Evolutionary conservation across 2,888 invertebrate species (phyloP), one percentile per base, ranked within the genome.

Genomic region (Bellardia pandia): DNA sequence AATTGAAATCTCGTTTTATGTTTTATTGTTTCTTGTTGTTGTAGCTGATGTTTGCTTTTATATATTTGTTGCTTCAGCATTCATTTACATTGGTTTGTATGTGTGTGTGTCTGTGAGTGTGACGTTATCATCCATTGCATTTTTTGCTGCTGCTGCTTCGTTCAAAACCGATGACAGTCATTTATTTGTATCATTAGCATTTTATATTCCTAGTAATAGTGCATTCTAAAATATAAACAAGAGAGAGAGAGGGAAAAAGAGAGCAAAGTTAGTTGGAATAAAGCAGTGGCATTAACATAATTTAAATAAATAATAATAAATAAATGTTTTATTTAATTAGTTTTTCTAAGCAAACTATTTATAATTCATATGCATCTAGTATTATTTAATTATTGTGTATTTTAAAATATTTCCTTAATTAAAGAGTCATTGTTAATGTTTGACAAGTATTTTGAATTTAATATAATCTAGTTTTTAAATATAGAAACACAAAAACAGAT

Each of bases 1-100:
- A 87, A 87, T 87, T 87, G 87, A 85, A 87, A 82, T 60, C 75
- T 78, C 78, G 72, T 80, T 86, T 79, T 60, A 80, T 84, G 37
- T 76, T 69, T 62, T 72, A 11, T 79, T 76, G 68, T 62, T 78
- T 53, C 1, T 4, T 74, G 16, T 48, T 33, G 16, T 40, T 74
- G 13, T 33, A 76, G 71, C 53, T 72, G 53, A 16, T 42, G 48
- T 53, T 51, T 37, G 14, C 48, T 30, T 72, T 72, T 33, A 2
- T 69, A 2, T 60, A 14, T 79, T 51, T 72, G 71, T 68, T 68
- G 76, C 71, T 71, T 72, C 37, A 48, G 13, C 7, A 48, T 81
- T 66, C 56, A 45, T 42, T 62, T 71, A 60, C 13, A n/a, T 33
- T 51, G 51, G n/a, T 37, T 60, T 56, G 62, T 42, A 40, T 51